Conservation (phyloP, 2,113 vertebrate species). For the Oceanites oceanicus region DNA sequence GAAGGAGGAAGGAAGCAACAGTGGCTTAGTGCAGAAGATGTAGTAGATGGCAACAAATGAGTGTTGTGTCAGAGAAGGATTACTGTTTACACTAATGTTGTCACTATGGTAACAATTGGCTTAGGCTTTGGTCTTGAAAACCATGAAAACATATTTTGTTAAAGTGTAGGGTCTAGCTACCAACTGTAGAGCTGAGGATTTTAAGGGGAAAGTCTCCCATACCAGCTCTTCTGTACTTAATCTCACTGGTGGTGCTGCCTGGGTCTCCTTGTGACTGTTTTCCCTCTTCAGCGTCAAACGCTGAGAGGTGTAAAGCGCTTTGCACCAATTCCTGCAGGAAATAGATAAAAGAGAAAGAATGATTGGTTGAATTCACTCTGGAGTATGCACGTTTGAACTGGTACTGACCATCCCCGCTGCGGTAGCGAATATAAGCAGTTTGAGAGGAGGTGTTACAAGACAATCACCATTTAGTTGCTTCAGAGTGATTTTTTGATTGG, state of each 20-base stretch:
- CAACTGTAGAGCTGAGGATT: not conserved
- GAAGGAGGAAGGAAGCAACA: not conserved
- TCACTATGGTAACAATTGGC: not conserved
- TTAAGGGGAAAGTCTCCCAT: not conserved
- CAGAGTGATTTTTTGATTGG: not conserved
- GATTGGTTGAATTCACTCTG: not conserved
- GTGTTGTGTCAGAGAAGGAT: not conserved
- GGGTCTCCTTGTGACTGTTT: not conserved
- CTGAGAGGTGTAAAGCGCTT: not conserved
- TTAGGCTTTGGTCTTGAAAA: not conserved
- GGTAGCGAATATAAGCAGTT: not conserved
- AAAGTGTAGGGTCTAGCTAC: not conserved
- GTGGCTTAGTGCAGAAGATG: not conserved
- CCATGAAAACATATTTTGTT: not conserved
- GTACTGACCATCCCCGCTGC: not conserved
- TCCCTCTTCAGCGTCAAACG: not conserved
- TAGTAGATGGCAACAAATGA: not conserved
- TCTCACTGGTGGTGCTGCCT: not conserved
- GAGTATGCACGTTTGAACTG: not conserved
- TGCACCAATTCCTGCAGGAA: not conserved
- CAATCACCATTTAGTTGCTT: not conserved
- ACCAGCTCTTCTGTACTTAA: not conserved
- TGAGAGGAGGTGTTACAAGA: not conserved
- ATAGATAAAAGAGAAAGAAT: not conserved
- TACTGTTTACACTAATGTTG: not conserved